Base-by-base conservation (phyloP, 2,888 invertebrate species). In the Euproctis similis region DNA sequence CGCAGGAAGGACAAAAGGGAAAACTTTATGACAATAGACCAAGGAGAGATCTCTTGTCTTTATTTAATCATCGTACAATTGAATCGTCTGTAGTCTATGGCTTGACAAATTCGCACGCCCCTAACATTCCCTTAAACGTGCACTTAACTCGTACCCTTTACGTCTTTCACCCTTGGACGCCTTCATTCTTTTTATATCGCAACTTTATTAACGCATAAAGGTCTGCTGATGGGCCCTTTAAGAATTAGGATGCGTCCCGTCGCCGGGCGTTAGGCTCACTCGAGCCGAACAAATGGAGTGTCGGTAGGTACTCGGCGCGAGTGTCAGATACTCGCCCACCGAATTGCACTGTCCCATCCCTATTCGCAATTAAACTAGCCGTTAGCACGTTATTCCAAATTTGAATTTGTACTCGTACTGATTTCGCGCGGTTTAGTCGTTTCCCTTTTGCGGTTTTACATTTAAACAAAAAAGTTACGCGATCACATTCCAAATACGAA, bases 191-290 rank as follows among this genome's bases (percentile, higher is more conserved):
- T 81, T 84, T 82, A 84, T 82, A 82, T 82, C 74, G 77, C 80
- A 81, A 81, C 81, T 84, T 84, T 84, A 84, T 84, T 84, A 84
- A 82, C 84, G 82, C 70, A 82, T 84, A 84, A 84, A 84, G 82
- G 82, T 78, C 80, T 78, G 59, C 61, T 74, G 82, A 84, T 84
- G 80, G 50, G 81, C 73, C 81, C 78, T 74, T 80, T 75, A 81
- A 80, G 82, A 81, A 81, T 82, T 81, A 81, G 80, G 78, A 81
- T 73, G 73, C 78, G 80, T 70, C 78, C 77, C 75, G 69, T 56
- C 60, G 66, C 53, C 67, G 65, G 49, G 57, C 60, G 59, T 62
- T 60, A 59, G 59, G 55, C 64, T 59, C 73, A 63, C 57, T 69
- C 66, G 73, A 71, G 64, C 71, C 46, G 77, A 80, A 81, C 82